These are phyloP conservation scores for Gallinago nigripennis DNA, from an alignment of 2,797 vertebrate genomes.

Conservation along the genomic window DNA sequence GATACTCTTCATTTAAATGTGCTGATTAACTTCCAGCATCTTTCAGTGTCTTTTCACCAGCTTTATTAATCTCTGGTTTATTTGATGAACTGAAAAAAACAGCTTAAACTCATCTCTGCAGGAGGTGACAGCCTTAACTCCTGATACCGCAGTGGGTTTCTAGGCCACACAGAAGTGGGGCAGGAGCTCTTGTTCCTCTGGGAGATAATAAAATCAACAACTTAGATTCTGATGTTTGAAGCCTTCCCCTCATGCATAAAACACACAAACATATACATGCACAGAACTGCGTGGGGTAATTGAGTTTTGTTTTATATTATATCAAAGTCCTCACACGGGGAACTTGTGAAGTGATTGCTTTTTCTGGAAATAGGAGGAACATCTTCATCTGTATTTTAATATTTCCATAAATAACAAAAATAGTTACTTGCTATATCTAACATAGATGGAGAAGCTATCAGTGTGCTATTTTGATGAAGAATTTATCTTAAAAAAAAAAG, in stretches of 20 bases:
- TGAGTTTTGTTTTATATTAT: background rate
- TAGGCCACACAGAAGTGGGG: background rate
- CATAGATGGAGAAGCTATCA: background rate
- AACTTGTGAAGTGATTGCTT: background rate
- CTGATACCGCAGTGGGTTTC: background rate
- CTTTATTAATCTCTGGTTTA: background rate
- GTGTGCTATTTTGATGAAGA: background rate
- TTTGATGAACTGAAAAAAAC: background rate
- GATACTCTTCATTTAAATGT: background rate
- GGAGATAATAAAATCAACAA: background rate
- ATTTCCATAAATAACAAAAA: background rate
- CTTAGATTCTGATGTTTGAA: background rate
- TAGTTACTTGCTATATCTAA: background rate
- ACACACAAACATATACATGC: background rate
- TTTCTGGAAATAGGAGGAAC: background rate
- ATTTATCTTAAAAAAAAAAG: background rate
- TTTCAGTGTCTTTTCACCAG: background rate
- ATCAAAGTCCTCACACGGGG: background rate
- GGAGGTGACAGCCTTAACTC: background rate
- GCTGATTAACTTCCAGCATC: background rate
- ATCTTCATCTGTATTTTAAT: background rate
- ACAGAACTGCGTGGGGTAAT: background rate
- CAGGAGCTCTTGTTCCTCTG: background rate
- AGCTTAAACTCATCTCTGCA: background rate
- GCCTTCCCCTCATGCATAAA: background rate